These are phyloP conservation scores for Salvelinus sp. DNA, from an alignment of 2,113 vertebrate species.

Conservation along the genomic window DNA sequence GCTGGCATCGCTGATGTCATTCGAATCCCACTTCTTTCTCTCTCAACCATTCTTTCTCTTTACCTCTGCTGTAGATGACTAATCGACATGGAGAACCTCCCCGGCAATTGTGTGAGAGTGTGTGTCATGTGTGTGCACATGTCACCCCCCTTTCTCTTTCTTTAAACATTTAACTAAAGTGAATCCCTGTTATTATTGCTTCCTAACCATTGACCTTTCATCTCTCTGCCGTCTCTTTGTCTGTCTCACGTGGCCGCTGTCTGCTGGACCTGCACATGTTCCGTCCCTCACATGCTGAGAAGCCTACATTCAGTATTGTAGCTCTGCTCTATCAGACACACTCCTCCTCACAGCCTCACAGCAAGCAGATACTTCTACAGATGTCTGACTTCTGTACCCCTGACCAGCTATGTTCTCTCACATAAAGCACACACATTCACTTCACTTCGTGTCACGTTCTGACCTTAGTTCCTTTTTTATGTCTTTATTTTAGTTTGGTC, in stretches of 20 bases:
- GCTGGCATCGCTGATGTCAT: too few relatives aligned
- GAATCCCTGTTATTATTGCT: not conserved
- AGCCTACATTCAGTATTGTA: not conserved
- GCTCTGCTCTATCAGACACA: not conserved
- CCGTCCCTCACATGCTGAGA: not conserved
- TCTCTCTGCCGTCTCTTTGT: not conserved
- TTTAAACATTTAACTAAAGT: not conserved
- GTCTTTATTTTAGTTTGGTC: too few relatives aligned
- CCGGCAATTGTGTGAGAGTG: not conserved
- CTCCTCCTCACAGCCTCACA: not conserved
- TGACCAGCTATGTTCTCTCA: too few relatives aligned
- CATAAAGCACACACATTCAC: too few relatives aligned
- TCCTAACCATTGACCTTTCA: not conserved
- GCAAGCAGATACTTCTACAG: too few relatives aligned
- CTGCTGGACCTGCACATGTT: not conserved
- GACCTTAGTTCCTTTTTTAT: too few relatives aligned
- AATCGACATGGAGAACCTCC: not conserved
- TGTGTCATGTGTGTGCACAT: too few relatives aligned
- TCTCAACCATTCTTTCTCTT: not conserved
- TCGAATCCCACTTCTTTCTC: not conserved
- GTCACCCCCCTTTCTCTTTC: too few relatives aligned
- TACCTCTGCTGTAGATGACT: not conserved
- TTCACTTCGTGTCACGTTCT: too few relatives aligned
- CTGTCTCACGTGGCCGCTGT: not conserved
- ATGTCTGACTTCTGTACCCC: too few relatives aligned